Evolutionary conservation across 2,113 vertebrate species (phyloP), one percentile per base, ranked within the genome.

Genomic region (Daphoenositta chrysoptera): DNA sequence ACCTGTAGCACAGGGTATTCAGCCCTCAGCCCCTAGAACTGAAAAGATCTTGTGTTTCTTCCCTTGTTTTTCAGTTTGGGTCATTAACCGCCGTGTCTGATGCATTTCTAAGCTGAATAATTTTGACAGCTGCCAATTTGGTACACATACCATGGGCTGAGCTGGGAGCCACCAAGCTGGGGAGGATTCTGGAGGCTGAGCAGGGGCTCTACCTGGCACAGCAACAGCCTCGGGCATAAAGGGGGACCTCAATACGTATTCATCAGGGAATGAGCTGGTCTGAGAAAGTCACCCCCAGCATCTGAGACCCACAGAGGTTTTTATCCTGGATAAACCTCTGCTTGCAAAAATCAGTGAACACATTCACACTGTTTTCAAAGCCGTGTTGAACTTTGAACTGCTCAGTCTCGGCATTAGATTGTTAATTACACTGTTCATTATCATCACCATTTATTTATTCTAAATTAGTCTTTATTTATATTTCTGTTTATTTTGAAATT

Each of bases 71-170:
- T 28, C 77, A n/a, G 18, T 73, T 27, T 39, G 79, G 71, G 45
- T 72, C 47, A 10, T 77, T 96, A 70, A 44, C 42, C 1, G 21
- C 94, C 68, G 22, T 95, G 91, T 87, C 94, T 76, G 81, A 89
- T 94, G 58, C 45, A 91, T 89, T 94, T 64, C 57, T 33, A 22
- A 72, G 84, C 91, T 79, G 93, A 72, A 31, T 30, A n/a, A 81
- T 61, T 82, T 39, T 93, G 91, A 89, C 96, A 97, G 91, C 95
- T 95, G 91, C 87, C 89, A 82, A 84, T 93, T 95, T 22, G 87
- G 95, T 89, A 93, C 94, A 94, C 93, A 92, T 92, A 87, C 91
- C 95, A 79, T 3, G 10, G 87, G 73, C 90, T 54, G 95, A 89
- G 65, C 69, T 4, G 42, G 42, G 69, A 90, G 27, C 83, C 5